Percentiles rank a stretch among this genome's conserved stretches.
These are phyloP conservation scores for Phorcus lineatus DNA, from an alignment of 2,888 invertebrate species.

Conservation along the genomic window DNA sequence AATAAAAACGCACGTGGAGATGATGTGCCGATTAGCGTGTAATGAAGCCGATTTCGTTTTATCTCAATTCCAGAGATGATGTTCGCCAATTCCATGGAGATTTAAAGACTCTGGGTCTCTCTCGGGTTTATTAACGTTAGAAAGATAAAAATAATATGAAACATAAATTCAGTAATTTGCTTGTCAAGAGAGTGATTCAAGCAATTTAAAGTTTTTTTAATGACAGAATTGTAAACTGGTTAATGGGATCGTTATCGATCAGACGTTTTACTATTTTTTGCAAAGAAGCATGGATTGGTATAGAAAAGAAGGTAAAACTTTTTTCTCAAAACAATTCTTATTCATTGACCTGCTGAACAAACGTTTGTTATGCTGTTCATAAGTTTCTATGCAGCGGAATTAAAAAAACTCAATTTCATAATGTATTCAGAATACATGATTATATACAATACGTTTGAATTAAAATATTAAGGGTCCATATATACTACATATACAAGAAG, in stretches of 20 bases:
- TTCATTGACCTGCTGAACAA: too few species aligned
- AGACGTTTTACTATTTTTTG: too few species aligned
- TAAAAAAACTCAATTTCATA: too few species aligned
- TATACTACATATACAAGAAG: too few species aligned
- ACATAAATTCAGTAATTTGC: slow-evolving; percentile 22
- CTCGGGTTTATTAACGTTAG: neutral
- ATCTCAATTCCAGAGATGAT: neutral
- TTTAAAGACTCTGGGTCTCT: neutral
- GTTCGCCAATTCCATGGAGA: neutral
- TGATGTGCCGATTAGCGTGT: slow-evolving; percentile 23
- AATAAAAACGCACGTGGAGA: slow-evolving; percentile 18
- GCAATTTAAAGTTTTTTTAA: neutral
- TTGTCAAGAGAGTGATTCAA: slow-evolving; percentile 12
- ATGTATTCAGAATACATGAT: too few species aligned
- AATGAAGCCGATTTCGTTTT: slow-evolving; percentile 19
- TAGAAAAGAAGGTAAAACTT: too few species aligned
- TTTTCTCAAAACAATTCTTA: too few species aligned
- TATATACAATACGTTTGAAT: too few species aligned
- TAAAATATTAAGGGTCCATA: too few species aligned
- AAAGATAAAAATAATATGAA: slow-evolving; percentile 13
- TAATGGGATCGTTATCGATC: neutral
- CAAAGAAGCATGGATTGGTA: too few species aligned
- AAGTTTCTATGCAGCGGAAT: too few species aligned
- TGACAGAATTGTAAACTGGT: slow-evolving; percentile 14
- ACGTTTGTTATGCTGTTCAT: too few species aligned